Base-by-base conservation (phyloP, 2,113 vertebrate species). In the Bambusicola thoracicus region DNA sequence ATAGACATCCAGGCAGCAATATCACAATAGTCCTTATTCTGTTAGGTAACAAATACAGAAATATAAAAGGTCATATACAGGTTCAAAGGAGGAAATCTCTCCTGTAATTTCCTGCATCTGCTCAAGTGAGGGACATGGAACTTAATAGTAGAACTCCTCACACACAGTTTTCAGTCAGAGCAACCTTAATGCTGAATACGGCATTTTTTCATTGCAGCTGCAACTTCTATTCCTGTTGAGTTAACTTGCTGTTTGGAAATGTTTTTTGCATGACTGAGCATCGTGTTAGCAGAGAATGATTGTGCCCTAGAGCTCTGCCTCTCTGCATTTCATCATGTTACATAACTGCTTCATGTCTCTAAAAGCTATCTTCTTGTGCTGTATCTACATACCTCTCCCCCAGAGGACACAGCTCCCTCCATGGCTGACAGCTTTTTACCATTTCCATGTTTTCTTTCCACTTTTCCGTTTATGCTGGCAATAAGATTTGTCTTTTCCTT, bases 321-420 rank as follows among this genome's bases (percentile, higher is more conserved):
- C 65, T 66, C 87, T 85, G 66, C 58, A 87, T 96, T 93, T 96
- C 87, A 48, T 96, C 93, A 90, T 36, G 29, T 97, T 97, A 96
- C 81, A 53, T 92, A 96, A 97, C 56, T 77, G 55, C 67, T 94
- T 59, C 27, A 30, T 25, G 36, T 91, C 87, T 86, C 81, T 55
- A 89, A 95, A 84, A 79, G 13, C 93, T 83, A 30, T 76, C 82
- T 41, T 79, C 44, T 61, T 1, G 0, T 21, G 32, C 62, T 16
- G 17, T 13, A 9, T 7, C 4, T 13, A 8, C 43, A 34, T 20
- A 40, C 59, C 48, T 90, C 69, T 75, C 22, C 27, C 40, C 38
- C 22, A 0, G 0, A 74, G 79, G 34, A 74, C 34, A 49, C 29
- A 74, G 30, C 27, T 87, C 56, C 65, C 53, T 89, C 56, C 49